A percentile compares a stretch with the other conserved stretches of the same genome.
Conservation (phyloP, 2,113 vertebrate genomes). For the Turdus rufiventris region DNA sequence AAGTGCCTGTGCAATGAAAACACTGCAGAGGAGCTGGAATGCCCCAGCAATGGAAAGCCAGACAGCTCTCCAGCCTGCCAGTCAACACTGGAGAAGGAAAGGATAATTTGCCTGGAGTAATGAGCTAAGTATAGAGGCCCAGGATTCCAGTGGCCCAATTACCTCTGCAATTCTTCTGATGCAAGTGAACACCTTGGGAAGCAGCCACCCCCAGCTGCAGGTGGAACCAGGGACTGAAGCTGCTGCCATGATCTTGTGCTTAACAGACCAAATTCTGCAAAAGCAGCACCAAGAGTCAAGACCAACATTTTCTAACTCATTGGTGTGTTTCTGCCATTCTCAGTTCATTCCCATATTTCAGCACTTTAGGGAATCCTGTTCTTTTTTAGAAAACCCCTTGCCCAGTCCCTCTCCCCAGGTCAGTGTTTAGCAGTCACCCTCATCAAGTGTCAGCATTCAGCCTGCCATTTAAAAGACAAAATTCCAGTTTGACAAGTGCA, state of each 20-base stretch:
- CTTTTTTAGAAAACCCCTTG: not conserved
- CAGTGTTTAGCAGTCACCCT: not conserved
- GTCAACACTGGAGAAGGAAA: not conserved
- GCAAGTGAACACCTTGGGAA: not conserved
- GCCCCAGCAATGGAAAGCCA: not conserved
- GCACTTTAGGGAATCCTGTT: not conserved
- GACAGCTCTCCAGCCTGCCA: not conserved
- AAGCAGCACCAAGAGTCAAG: not conserved
- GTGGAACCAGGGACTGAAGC: not conserved
- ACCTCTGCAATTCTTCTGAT: not conserved
- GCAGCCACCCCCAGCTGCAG: not conserved
- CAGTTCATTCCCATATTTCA: not conserved
- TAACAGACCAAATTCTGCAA: not conserved
- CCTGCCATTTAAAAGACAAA: not conserved
- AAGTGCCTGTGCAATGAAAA: not conserved
- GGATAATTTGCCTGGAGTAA: constrained; percentile 6
- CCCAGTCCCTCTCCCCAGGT: not conserved
- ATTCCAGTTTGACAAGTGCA: not conserved
- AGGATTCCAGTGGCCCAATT: not conserved
- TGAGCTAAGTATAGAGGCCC: not conserved
- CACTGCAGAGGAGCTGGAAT: not conserved
- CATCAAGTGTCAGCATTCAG: not conserved
- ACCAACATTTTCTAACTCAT: not conserved
- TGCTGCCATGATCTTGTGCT: not conserved
- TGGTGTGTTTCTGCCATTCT: not conserved